phyloP scores from a whole-genome alignment of 2,888 invertebrate genomes.

The Neoitamus cyanurus region DNA sequence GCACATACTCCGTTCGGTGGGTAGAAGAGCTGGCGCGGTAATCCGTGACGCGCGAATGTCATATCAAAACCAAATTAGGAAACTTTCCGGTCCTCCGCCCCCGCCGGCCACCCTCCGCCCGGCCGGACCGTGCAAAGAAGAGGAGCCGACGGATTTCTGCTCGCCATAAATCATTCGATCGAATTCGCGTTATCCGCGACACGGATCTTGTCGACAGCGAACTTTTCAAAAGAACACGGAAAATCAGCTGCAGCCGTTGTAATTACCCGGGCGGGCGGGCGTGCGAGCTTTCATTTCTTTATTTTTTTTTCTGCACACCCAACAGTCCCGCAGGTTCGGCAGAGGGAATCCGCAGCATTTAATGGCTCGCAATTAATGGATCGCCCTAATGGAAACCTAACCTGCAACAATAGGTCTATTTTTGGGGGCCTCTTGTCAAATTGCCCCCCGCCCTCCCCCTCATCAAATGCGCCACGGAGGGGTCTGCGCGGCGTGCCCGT shows the following conservation, averaged over 20 bases:
- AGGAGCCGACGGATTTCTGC: neutral
- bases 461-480: neutral
- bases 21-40: neutral
- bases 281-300: neutral
- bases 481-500: neutral
- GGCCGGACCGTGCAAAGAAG: neutral
- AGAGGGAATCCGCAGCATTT: neutral
- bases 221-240: neutral
- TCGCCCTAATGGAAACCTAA: neutral
- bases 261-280: neutral
- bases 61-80: constrained; percentile 27
- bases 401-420: neutral
- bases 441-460: neutral
- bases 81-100: neutral
- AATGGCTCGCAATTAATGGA: neutral
- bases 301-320: neutral
- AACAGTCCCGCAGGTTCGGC: too few species aligned
- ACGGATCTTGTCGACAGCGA: neutral
- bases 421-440: neutral
- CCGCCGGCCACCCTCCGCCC: neutral
- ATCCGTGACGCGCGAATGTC: constrained; percentile 14
- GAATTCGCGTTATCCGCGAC: neutral
- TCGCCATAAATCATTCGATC: constrained; percentile 4
- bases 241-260: neutral
- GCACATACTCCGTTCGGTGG: neutral